Base-by-base conservation (phyloP, 2,113 vertebrate genomes). In the Jacana jacana region DNA sequence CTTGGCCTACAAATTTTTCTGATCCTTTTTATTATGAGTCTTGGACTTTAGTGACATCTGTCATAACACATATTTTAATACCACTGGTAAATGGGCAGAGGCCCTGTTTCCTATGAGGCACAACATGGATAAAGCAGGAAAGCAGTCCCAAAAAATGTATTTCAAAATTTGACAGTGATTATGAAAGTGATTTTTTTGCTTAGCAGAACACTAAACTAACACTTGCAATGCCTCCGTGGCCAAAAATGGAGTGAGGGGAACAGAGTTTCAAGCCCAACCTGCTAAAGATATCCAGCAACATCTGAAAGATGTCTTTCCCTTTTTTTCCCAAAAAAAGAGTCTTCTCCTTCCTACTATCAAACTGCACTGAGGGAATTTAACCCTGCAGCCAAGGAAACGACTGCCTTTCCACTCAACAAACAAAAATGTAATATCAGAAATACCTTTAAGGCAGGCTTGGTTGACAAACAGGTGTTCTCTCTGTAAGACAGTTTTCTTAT, bases 401-500 rank as follows among this genome's bases (percentile, higher is more conserved):
- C 94, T n/a, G 76, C 27, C 79, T 94, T 92, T 89, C 40, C 55
- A 86, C 68, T 64, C 65, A 88, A 37, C 91, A 94, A 88, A 91
- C 73, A 73, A 40, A 96, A 91, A 91, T 39, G 76, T 81, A 96
- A 84, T 91, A 94, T 89, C 78, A 91, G 87, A 93, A 91, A 88
- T 54, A 89, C 94, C 88, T 95, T 83, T 91, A 89, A 95, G 93
- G 96, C 72, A 94, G 88, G 37, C 65, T 83, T 42, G 64, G 88
- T 55, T 95, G 94, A 95, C 95, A 97, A 97, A 96, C 92, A 94
- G 87, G 95, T 95, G 93, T 91, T 95, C 68, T 63, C 55, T 82
- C 91, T 89, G 93, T 91, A 80, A 91, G 96, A 95, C 92, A 95
- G 95, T 94, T 96, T 96, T 97, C 89, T 80, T 97, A 97, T 96